Evolutionary conservation across 2,797 vertebrate genomes (phyloP).

Genomic region (Percopsis omiscomaycus): DNA sequence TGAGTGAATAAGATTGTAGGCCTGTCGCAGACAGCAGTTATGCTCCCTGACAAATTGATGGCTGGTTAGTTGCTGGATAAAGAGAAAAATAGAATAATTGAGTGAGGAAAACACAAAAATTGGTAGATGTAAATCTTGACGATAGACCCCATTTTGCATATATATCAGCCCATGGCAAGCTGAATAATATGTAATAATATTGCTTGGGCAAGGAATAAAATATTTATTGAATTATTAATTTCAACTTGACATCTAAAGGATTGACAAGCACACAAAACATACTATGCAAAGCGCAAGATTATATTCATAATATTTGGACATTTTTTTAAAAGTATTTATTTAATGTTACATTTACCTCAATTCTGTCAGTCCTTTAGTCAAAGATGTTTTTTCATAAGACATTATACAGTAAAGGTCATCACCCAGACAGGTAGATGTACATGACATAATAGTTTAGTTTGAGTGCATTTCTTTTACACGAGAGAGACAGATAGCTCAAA

Average conservation of each 20-base stretch:
- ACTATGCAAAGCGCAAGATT: slow-evolving; percentile 44
- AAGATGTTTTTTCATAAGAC: too few relatives aligned
- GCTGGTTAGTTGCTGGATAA: slow-evolving; percentile 39
- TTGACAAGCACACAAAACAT: slow-evolving; percentile 52
- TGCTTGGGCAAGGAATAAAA: slow-evolving; percentile 31
- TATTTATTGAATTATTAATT: slow-evolving; percentile 32
- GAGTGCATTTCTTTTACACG: too few relatives aligned
- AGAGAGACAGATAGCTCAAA: too few relatives aligned
- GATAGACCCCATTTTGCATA: slow-evolving; percentile 40
- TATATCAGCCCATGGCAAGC: slow-evolving; percentile 33
- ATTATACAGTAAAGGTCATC: too few relatives aligned
- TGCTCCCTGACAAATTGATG: slow-evolving; percentile 47
- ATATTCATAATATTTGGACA: slow-evolving; percentile 19
- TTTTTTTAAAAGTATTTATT: too few relatives aligned
- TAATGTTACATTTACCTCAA: too few relatives aligned
- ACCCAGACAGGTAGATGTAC: too few relatives aligned
- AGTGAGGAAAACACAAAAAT: slow-evolving; percentile 45
- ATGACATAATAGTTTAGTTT: too few relatives aligned
- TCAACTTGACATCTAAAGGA: slow-evolving; percentile 23
- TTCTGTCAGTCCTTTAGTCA: too few relatives aligned
- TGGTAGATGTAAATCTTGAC: slow-evolving; percentile 39
- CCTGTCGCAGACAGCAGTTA: slow-evolving; percentile 25
- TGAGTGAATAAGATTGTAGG: slow-evolving; percentile 39
- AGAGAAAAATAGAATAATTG: slow-evolving; percentile 49
- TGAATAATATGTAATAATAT: slow-evolving; percentile 44